Evolutionary conservation across 2,888 invertebrate genomes (phyloP), one percentile per base, ranked within the genome.

Genomic region (Pocota personata): DNA sequence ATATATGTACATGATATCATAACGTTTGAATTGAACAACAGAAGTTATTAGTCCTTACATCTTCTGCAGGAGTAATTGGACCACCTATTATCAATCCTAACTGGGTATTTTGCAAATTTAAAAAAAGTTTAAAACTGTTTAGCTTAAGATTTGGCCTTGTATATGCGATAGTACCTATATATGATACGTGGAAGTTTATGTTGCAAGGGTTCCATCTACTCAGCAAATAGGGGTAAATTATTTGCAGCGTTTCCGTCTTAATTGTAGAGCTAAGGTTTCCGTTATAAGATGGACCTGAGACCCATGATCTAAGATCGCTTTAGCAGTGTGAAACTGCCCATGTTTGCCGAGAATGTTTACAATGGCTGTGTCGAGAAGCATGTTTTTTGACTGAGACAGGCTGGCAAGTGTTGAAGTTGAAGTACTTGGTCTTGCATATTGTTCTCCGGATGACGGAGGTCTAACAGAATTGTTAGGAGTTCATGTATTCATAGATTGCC

Each of bases 81-180:
- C 77, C 77, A 30, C 37, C 32, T n/a, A 71, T 58, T 14, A 82
- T 60, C 27, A 21, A 82, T 21, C 82, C 82, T 1, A 82, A 30
- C 37, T 66, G 35, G 10, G 57, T 72, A 37, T 66, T 72, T 57
- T 80, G 72, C 21, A 57, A 24, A n/a, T n/a, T n/a, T n/a, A n/a
- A n/a, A n/a, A n/a, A n/a, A n/a, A n/a, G n/a, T n/a, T 58, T 43
- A 14, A 71, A 71, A 12, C n/a, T n/a, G n/a, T n/a, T n/a, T n/a
- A n/a, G n/a, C n/a, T 16, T 16, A 27, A 71, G 57, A 10, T 71
- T 57, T 4, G 57, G 57, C 69, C 57, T 57, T 0, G 40, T 46
- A 14, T 71, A 19, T 14, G 43, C 24, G 55, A 55, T 43, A 55
- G 50, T 6, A 67, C 35, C 37, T 52, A 52, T 21, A 52, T 52